Conservation (phyloP, 2,888 invertebrate species). For the Leptinotarsa tumamoca region DNA sequence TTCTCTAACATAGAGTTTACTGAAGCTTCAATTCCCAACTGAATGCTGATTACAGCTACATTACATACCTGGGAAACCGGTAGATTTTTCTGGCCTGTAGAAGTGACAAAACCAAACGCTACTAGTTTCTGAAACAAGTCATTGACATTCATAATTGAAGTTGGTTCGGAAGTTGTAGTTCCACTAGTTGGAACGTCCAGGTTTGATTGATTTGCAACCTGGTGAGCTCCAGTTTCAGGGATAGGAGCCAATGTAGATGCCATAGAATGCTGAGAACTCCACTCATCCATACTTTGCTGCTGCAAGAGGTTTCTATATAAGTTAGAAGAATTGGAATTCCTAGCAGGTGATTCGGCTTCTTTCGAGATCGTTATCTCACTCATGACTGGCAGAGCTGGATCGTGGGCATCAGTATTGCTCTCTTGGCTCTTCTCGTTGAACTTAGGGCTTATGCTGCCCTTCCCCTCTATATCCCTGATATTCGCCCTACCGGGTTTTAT, state of each 20-base stretch:
- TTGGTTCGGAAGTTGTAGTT: slow-evolving; percentile 52
- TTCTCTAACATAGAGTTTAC: slow-evolving; percentile 53
- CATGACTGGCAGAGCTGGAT: slow-evolving; percentile 57
- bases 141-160: slow-evolving; percentile 73
- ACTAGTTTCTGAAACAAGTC: slow-evolving; percentile 88
- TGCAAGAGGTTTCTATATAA: no score
- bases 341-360: no score
- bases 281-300: background rate
- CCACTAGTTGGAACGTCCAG: slow-evolving; percentile 8
- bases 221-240: slow-evolving; percentile 67
- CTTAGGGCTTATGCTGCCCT: slow-evolving; percentile 40
- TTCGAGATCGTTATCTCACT: background rate
- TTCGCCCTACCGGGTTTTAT: slow-evolving; percentile 78
- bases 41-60: no score
- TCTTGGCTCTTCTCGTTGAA: no score
- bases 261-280: slow-evolving; percentile 67
- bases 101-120: slow-evolving; percentile 82
- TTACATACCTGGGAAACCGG: slow-evolving; percentile 22
- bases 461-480: slow-evolving; percentile 81
- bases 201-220: slow-evolving; percentile 64
- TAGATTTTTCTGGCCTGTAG: slow-evolving; percentile 33
- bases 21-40: slow-evolving; percentile 64
- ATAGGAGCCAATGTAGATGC: slow-evolving; percentile 67
- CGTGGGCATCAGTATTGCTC: slow-evolving; percentile 45
- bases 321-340: no score